Evolutionary conservation across 2,113 vertebrate genomes (phyloP).

Genomic region (Nesoenas mayeri): DNA sequence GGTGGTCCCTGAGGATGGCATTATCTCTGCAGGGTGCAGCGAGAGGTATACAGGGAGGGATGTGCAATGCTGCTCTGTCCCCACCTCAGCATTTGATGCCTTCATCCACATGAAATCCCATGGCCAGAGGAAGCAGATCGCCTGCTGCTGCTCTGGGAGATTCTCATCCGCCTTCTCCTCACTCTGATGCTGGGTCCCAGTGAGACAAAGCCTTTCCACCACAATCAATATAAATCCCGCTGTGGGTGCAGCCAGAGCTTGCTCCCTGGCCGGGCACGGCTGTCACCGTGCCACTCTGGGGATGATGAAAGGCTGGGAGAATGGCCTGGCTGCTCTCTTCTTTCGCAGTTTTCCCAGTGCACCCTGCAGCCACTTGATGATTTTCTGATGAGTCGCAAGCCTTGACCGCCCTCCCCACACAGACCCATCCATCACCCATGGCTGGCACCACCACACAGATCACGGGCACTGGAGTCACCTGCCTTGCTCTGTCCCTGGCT

Average conservation of each 20-base stretch:
- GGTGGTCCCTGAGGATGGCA: background rate
- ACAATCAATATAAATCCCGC: background rate
- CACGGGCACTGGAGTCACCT: background rate
- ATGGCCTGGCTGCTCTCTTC: background rate
- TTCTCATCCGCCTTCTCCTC: rapidly evolving
- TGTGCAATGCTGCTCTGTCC: too few species aligned
- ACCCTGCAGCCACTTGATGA: slow-evolving; percentile 7
- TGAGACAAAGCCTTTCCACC: background rate
- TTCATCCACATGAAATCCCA: background rate
- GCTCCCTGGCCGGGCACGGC: background rate
- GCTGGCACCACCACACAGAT: rapidly evolving
- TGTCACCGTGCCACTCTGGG: background rate
- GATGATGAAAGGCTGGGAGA: background rate
- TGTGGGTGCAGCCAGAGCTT: background rate
- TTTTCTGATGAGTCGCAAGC: slow-evolving; percentile 33
- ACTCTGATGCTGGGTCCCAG: background rate
- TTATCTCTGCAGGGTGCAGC: background rate
- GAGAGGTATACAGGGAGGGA: background rate
- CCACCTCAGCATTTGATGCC: background rate
- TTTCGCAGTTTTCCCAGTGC: background rate
- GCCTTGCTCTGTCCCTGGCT: background rate
- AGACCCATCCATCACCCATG: background rate
- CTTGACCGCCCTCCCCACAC: background rate
- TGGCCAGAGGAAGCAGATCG: background rate
- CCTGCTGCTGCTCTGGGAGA: background rate